Evolutionary conservation across 2,888 invertebrate genomes (phyloP), one percentile per base, ranked within the genome.

Genomic region (Diogma glabrata): DNA sequence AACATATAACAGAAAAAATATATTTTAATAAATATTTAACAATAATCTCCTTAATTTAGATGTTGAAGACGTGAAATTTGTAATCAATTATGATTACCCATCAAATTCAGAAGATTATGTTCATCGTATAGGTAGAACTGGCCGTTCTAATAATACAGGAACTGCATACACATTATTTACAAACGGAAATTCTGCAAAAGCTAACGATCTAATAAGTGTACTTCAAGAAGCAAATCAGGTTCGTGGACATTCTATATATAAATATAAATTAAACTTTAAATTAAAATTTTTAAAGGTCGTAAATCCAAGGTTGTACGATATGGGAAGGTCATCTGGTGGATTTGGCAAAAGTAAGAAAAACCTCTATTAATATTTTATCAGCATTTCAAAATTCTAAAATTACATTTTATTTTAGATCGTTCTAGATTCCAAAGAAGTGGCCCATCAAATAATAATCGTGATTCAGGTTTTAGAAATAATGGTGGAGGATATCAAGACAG

Each of bases 51-150:
- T 53, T 54, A 57, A 58, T 59, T 59, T 79, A 96, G 96, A 97
- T 81, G 95, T 96, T 71, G 93, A 95, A 70, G 96, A 97, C 76
- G 94, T 96, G 69, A 94, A 95, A 77, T 95, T 91, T 79, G 96
- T 97, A 64, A 93, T 97, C 76, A 97, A 96, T 79, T 94, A 87
- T 77, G 96, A 96, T 74, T 96, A 94, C 72, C 96, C 96, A 52
- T 89, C 89, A 67, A 91, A 90, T 70, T 93, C 93, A 3, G 96
- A 96, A 74, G 96, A 96, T 73, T 96, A 96, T 73, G 93, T 96
- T 46, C 70, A 69, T 60, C 85, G 96, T 57, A 97, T 96, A 67
- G 96, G 96, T 24, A 84, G 96, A 59, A 96, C 96, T 26, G 96
- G 93, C 47, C 83, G 96, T 52, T 87, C 89, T 24, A 86, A 87